Evolutionary conservation across 2,797 vertebrate species (phyloP).

Genomic region (Eulemur mongoz): DNA sequence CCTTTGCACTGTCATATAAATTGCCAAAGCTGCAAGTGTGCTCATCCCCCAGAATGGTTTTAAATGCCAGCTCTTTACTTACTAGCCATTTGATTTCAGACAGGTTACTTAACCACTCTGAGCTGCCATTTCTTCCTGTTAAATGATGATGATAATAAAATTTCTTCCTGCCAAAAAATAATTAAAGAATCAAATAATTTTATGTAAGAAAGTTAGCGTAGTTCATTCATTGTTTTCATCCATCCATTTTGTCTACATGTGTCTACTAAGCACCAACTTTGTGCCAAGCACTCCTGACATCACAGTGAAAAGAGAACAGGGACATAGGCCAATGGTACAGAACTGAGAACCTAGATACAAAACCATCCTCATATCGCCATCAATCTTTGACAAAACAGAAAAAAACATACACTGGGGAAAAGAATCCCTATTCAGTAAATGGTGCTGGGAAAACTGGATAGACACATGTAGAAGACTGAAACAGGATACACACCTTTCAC

Average conservation of each 20-base stretch:
- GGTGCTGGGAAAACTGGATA: too few species aligned
- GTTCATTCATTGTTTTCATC: not conserved
- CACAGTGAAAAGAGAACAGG: not conserved
- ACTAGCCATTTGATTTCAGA: not conserved
- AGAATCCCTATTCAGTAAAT: too few species aligned
- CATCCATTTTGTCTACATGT: not conserved
- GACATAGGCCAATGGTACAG: too few species aligned
- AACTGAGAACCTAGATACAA: too few species aligned
- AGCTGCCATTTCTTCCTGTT: not conserved
- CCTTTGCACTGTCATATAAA: too few species aligned
- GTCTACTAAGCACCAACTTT: not conserved
- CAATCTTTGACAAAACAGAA: too few species aligned
- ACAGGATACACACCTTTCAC: too few species aligned
- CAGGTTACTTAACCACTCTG: not conserved
- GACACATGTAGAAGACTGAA: too few species aligned
- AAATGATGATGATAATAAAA: not conserved
- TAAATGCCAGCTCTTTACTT: not conserved
- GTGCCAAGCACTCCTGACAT: not conserved
- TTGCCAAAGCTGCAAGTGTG: too few species aligned
- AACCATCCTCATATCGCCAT: too few species aligned
- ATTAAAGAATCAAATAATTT: not conserved
- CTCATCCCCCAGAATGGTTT: not conserved
- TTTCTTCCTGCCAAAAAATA: not conserved
- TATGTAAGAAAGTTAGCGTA: not conserved
- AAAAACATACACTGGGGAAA: too few species aligned